Percentiles rank a stretch among this genome's conserved stretches.
Evolutionary conservation across 2,888 invertebrate genomes (phyloP).

Genomic region (Seira ritae): DNA sequence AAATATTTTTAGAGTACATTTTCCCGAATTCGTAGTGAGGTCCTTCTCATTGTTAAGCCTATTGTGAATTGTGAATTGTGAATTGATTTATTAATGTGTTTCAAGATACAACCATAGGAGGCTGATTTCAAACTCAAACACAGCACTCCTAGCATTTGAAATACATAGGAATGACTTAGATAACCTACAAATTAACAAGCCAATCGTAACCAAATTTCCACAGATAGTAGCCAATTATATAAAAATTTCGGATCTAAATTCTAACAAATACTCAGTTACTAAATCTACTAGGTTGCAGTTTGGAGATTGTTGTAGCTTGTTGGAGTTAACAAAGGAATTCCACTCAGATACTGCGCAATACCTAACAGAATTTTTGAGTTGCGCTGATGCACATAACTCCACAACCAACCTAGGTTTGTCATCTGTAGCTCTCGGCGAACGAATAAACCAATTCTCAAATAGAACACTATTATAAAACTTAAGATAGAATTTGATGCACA

Average conservation of each 20-base stretch:
- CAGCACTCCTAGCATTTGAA: too few relatives aligned
- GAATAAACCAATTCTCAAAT: conserved; percentile 1
- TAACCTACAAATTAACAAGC: too few relatives aligned
- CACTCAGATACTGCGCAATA: background rate
- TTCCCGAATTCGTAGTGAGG: too few relatives aligned
- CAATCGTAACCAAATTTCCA: too few relatives aligned
- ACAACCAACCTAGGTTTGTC: background rate
- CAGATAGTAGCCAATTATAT: background rate
- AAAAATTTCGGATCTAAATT: conserved; percentile 3
- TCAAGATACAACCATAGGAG: too few relatives aligned
- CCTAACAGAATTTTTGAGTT: background rate
- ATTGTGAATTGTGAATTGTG: too few relatives aligned
- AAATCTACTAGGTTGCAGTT: background rate
- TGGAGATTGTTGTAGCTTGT: background rate
- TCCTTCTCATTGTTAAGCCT: too few relatives aligned
- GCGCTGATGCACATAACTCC: background rate
- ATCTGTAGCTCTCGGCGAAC: background rate
- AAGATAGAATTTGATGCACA: background rate
- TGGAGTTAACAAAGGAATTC: background rate
- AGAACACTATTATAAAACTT: background rate
- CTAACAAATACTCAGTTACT: background rate
- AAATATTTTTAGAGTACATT: too few relatives aligned
- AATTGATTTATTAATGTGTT: too few relatives aligned
- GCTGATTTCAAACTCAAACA: too few relatives aligned
- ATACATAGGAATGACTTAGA: too few relatives aligned